Base-by-base conservation (phyloP, 2,113 vertebrate species). In the Ovibos moschatus region DNA sequence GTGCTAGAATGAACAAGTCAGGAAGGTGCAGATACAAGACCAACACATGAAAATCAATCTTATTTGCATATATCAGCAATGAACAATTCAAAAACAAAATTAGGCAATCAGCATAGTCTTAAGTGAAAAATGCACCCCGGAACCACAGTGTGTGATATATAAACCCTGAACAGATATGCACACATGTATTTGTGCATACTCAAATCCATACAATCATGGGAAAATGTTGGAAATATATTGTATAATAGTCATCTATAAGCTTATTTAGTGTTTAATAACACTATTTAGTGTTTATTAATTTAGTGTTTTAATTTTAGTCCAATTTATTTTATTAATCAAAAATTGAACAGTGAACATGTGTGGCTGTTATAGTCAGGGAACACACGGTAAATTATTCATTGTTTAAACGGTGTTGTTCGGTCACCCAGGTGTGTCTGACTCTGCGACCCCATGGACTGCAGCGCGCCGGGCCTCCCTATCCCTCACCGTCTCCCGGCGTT, bases 101-200 rank as follows among this genome's bases (percentile, higher is more conserved):
- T 47, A 88, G 85, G 71, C 71, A 89, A 91, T 36, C 12, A 79
- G 30, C 50, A 55, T 3, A 78, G 45, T 86, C 57, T 85, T 62
- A 86, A 89, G 33, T 82, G 27, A 87, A 95, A 96, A 94, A 62
- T 71, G 30, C 10, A 55, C 28, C n/a, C 47, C 43, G 28, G 82
- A 84, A 87, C 30, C 28, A 57, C 6, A 83, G 84, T 60, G 6
- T 78, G 43, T 81, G 33, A 53, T 28, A 83, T 21, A 82, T 25
- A 51, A 13, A 74, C n/a, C 84, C 62, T 71, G 16, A 28, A 90
- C 81, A 84, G 76, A n/a, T n/a, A 17, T 2, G 36, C 3, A n/a
- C 74, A 40, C 19, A 21, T 27, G 33, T 25, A n/a, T 19, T 5
- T 43, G 6, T 53, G 23, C 17, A 55, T 30, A 74, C 87, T 76